Evolutionary conservation across 2,888 invertebrate genomes (phyloP).

Genomic region (Chironomus tentans): DNA sequence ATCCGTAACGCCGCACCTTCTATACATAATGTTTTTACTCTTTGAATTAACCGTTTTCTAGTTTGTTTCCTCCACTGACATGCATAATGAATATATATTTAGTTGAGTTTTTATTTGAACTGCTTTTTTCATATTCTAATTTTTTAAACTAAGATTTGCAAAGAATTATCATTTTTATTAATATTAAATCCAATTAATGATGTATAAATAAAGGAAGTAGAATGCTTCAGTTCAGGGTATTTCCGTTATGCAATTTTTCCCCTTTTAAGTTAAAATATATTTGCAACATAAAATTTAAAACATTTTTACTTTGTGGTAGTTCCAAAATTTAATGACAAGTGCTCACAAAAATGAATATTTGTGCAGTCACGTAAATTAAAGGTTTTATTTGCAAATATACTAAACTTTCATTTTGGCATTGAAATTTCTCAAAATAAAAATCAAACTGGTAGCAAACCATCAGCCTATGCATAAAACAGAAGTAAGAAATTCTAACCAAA

Average conservation of each 20-base stretch:
- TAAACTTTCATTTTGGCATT: too few relatives aligned
- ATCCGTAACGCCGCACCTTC: constrained; percentile 28
- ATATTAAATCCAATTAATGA: too few relatives aligned
- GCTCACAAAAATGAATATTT: background rate
- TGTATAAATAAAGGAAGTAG: background rate
- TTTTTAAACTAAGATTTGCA: too few relatives aligned
- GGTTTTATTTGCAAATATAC: too few relatives aligned
- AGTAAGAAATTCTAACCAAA: too few relatives aligned
- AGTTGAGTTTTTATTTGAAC: background rate
- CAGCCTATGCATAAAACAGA: too few relatives aligned
- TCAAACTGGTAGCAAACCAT: too few relatives aligned
- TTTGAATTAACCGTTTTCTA: constrained; percentile 10
- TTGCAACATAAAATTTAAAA: too few relatives aligned
- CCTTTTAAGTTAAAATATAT: background rate
- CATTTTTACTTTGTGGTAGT: background rate
- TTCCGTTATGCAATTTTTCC: background rate
- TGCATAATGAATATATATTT: background rate
- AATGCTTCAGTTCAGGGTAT: constrained; percentile 12
- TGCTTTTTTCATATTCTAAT: background rate
- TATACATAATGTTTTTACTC: constrained; percentile 4
- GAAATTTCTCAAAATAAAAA: too few relatives aligned
- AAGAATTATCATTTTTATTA: too few relatives aligned
- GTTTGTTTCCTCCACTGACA: background rate
- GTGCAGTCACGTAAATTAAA: too few relatives aligned
- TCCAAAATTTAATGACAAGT: constrained; percentile 1